Evolutionary conservation across 2,888 invertebrate species (phyloP), one percentile per base, ranked within the genome.

Genomic region (Trilocha varians): DNA sequence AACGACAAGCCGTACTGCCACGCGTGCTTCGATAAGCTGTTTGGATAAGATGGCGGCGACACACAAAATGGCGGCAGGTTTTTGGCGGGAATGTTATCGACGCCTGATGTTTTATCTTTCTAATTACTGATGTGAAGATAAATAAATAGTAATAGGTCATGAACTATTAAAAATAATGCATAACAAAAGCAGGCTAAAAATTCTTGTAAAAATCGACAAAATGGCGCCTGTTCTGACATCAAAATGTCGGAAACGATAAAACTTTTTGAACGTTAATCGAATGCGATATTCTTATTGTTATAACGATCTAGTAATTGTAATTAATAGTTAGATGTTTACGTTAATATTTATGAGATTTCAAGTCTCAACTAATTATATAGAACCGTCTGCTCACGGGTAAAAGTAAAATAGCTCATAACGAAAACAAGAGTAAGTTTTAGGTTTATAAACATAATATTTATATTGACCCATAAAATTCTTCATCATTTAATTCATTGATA

Each of bases 1-100:
- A 97, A 97, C 71, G 97, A 98, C 65, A 98, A 98, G 71, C 99
- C 99, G 1, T 99, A 99, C 80, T 99, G 99, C 78, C 99, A 99
- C 73, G 89, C 90, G 47, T 99, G 99, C 84, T 99, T 99, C 74
- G 97, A 98, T 52, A 98, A 98, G 72, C 89, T 99, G 33, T 99
- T 98, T 70, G 96, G 97, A 51, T 97, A 88, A 50, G 32, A 9
- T 14, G 17, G 33, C 46, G 40, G 40, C 42, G 17, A 17, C 13
- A 32, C 25, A 11, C 25, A 32, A 56, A 52, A 53, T 16, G 36
- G 36, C 36, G 39, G 2, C 25, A 9, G n/a, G n/a, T n/a, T n/a
- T n/a, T n/a, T n/a, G n/a, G n/a, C n/a, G n/a, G n/a, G n/a, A n/a
- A n/a, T n/a, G n/a, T n/a, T n/a, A n/a, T n/a, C n/a, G n/a, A n/a